A percentile compares a stretch with the other conserved stretches of the same genome.
phyloP scores from a whole-genome alignment of 2,113 vertebrate species.

The Caracal caracal region DNA sequence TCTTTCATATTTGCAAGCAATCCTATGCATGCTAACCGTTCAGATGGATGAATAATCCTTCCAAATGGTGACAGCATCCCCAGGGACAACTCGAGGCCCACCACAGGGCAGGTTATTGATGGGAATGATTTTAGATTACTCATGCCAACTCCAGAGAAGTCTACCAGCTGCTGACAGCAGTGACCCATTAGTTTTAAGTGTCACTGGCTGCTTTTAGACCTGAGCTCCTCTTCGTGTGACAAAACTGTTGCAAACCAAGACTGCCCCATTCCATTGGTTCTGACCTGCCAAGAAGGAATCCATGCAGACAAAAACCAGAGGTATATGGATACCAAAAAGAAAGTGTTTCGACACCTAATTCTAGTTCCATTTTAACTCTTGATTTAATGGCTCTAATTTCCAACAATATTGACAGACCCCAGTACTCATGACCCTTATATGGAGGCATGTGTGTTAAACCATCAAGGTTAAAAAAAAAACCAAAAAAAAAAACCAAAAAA shows the following conservation, averaged over 20 bases:
- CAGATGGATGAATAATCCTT: not conserved
- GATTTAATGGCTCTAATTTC: not conserved
- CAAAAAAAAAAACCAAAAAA: not conserved
- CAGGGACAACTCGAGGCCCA: not conserved
- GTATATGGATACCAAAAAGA: not conserved
- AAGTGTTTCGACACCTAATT: not conserved
- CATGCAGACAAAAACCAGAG: not conserved
- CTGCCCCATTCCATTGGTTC: not conserved
- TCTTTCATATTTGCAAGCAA: conserved; percentile 20
- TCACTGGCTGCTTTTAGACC: not conserved
- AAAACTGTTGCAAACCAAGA: not conserved
- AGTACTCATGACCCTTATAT: not conserved
- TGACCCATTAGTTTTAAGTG: conserved; percentile 13
- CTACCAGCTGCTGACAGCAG: not conserved
- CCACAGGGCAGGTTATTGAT: not conserved
- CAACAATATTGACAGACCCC: conserved; percentile 35
- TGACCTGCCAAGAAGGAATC: not conserved
- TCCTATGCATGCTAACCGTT: not conserved
- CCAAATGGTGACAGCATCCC: not conserved
- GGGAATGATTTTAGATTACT: not conserved
- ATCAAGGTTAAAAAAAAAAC: not conserved
- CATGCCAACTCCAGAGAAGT: not conserved
- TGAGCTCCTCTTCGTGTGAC: not conserved
- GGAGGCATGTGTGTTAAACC: not conserved
- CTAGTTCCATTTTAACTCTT: conserved; percentile 16